These are phyloP conservation scores for Manacus vitellinus DNA, from an alignment of 2,113 vertebrate species.

Conservation along the genomic window DNA sequence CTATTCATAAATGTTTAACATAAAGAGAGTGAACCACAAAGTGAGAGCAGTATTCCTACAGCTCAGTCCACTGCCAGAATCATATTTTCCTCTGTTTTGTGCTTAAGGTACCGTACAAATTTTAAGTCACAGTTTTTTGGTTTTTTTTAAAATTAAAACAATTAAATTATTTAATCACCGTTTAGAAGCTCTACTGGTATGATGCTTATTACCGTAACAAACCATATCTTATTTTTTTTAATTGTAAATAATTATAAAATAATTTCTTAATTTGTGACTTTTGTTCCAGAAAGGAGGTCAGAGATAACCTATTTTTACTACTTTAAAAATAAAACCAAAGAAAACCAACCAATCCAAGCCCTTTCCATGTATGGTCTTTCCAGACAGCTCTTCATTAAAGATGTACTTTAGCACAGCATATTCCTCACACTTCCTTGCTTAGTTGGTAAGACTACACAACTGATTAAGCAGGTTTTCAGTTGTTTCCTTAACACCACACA, in stretches of 20 bases:
- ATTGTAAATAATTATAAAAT: neutral
- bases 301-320: neutral
- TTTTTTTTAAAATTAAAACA: neutral
- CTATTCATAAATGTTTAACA: neutral
- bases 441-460: neutral
- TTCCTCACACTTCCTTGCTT: neutral
- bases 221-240: accelerated
- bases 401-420: neutral
- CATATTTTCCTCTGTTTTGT: neutral
- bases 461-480: neutral
- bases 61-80: neutral
- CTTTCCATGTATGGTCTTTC: neutral
- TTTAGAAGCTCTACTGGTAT: neutral
- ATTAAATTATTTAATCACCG: neutral
- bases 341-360: accelerated
- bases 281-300: neutral
- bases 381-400: neutral
- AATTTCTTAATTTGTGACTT: neutral
- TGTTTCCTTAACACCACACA: neutral
- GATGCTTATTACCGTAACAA: neutral
- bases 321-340: neutral
- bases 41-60: neutral
- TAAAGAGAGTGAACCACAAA: neutral
- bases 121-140: neutral
- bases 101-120: neutral